Evolutionary conservation across 2,888 invertebrate species (phyloP).

Genomic region (Harpalus rubripes): DNA sequence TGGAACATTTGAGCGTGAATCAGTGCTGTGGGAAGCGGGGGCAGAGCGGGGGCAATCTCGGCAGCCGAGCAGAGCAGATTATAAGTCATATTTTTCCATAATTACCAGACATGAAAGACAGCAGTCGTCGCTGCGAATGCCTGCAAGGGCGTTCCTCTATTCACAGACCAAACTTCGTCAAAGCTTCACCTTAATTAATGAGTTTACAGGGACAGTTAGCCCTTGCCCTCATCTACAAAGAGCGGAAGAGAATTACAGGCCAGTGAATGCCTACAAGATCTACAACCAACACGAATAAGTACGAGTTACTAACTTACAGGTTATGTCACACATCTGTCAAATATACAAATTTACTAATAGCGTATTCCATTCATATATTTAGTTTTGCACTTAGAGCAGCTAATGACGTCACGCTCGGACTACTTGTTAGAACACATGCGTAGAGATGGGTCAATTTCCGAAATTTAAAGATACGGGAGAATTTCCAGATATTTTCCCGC

Average conservation of each 20-base stretch:
- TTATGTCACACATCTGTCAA: neutral
- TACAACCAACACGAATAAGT: neutral
- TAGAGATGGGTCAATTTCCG: too few relatives aligned
- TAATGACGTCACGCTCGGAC: too few relatives aligned
- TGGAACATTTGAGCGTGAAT: constrained; percentile 51
- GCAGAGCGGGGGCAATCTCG: constrained; percentile 51
- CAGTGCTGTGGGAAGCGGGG: neutral
- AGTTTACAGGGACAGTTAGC: constrained; percentile 73
- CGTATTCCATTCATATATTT: too few relatives aligned
- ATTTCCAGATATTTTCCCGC: too few relatives aligned
- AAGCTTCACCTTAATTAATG: constrained; percentile 75
- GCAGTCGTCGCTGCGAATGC: constrained; percentile 69
- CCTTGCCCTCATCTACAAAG: constrained; percentile 67
- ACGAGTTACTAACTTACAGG: neutral
- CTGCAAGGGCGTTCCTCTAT: constrained; percentile 71
- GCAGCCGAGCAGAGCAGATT: constrained; percentile 63
- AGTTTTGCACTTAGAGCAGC: too few relatives aligned
- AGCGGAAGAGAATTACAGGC: constrained; percentile 65
- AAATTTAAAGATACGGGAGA: too few relatives aligned
- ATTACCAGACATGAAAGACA: constrained; percentile 72
- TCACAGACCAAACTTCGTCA: constrained; percentile 73
- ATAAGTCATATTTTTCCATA: constrained; percentile 70
- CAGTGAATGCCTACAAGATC: constrained; percentile 11
- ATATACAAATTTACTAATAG: neutral
- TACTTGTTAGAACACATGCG: too few relatives aligned